Evolutionary conservation across 2,888 invertebrate species (phyloP), one percentile per base, ranked within the genome.

Genomic region (Ectropis crepuscularia): DNA sequence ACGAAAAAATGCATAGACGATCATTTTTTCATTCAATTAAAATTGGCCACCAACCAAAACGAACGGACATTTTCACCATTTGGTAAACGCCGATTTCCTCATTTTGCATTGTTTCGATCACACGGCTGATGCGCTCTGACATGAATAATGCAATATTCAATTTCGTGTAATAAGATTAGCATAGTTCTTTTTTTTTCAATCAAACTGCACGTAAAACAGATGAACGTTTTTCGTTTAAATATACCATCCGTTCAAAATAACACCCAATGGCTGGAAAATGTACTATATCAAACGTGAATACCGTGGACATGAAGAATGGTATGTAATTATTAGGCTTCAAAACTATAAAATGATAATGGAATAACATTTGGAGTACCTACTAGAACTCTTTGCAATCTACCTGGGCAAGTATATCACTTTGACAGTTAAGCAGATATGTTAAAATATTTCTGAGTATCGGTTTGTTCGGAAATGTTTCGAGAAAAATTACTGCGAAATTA

Each of bases 21-120:
- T 89, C 88, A 90, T 89, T 92, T 92, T 92, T 92, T 90, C 86
- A 91, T 92, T 92, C 92, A 92, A 92, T 92, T 92, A 90, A 92
- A 89, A 92, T 90, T 92, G 92, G 90, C 90, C 74, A 76, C 83
- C 80, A 81, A 92, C 88, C 88, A 88, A 87, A 86, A 83, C 80
- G 83, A 78, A 78, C 78, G 73, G 79, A 78, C 75, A 74, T 78
- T 81, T 78, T 71, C 71, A 70, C 74, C 73, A 68, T 70, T 74
- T 71, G 66, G 61, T 69, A 61, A 70, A 73, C 70, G 68, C 70
- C 70, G 68, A 57, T 74, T 73, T 74, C 63, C 53, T 62, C 46
- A 61, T 59, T 66, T 68, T 54, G 61, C 65, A 55, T 57, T 64
- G 61, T 57, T 62, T 55, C 55, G 50, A 61, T 63, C 59, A 53